phyloP scores from a whole-genome alignment of 2,797 vertebrate genomes.

The Macrochelys suwanniensis region DNA sequence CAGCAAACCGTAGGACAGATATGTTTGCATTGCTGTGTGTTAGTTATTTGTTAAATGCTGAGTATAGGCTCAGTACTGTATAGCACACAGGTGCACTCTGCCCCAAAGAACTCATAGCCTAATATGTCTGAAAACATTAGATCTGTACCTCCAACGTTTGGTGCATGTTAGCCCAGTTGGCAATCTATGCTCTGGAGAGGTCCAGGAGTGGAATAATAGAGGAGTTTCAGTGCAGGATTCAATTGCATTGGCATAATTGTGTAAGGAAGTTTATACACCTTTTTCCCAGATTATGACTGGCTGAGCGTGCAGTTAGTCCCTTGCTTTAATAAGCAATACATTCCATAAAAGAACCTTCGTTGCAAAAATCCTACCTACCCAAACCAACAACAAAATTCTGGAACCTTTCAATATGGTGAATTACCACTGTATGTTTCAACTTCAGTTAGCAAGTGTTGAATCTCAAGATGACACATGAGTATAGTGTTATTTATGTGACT shows the following conservation, averaged over 20 bases:
- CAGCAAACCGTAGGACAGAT: background rate
- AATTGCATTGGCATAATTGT: background rate
- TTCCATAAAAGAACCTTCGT: background rate
- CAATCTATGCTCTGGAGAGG: background rate
- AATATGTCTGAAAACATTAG: background rate
- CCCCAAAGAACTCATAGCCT: background rate
- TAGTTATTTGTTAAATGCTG: background rate
- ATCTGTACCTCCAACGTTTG: background rate
- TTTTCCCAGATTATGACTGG: background rate
- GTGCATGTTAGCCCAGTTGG: fast-evolving
- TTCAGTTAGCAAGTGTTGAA: background rate
- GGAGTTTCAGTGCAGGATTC: background rate
- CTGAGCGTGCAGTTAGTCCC: background rate
- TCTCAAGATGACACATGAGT: background rate
- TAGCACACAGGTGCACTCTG: background rate
- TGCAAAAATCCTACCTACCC: background rate
- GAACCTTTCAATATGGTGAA: background rate
- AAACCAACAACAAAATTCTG: background rate
- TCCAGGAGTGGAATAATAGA: background rate
- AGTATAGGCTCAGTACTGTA: background rate
- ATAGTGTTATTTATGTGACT: background rate
- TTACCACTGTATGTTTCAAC: background rate
- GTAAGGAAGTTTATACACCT: background rate
- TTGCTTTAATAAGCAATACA: background rate
- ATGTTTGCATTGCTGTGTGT: background rate